phyloP scores from a whole-genome alignment of 1,140 invertebrate genomes.

The Gonatopus flavifemur region DNA sequence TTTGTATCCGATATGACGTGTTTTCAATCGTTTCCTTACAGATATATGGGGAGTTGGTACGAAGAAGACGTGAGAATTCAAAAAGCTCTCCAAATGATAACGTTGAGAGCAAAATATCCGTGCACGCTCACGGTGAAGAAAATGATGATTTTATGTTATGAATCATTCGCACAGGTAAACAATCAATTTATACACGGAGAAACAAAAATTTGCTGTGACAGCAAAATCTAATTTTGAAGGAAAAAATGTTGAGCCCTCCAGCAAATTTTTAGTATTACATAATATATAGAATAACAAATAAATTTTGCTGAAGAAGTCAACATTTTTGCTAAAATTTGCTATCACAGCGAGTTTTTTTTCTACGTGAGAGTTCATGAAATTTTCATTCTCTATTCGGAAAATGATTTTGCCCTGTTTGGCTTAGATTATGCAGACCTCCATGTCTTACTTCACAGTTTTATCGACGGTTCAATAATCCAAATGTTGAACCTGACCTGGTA shows the following conservation, averaged over 20 bases:
- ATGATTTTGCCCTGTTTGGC: too few species aligned
- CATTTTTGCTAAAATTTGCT: not conserved
- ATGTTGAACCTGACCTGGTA: too few species aligned
- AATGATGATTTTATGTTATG: conserved; percentile 1
- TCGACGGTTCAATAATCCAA: not conserved
- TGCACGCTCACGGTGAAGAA: not conserved
- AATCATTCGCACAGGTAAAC: not conserved
- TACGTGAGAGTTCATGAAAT: too few species aligned
- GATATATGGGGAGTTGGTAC: conserved; percentile 12
- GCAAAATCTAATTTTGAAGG: too few species aligned
- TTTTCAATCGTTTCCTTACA: not conserved
- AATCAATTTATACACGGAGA: not conserved
- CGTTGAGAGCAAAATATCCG: not conserved
- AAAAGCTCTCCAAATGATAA: not conserved
- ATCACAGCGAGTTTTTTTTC: not conserved
- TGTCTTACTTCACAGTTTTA: conserved; percentile 11
- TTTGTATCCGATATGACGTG: too few species aligned
- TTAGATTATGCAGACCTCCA: conserved; percentile 5
- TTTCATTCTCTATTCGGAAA: too few species aligned
- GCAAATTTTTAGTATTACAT: too few species aligned
- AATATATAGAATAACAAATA: too few species aligned
- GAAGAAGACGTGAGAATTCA: not conserved
- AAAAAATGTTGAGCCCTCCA: too few species aligned
- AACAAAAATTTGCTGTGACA: too few species aligned
- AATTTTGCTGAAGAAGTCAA: too few species aligned